phyloP scores from a whole-genome alignment of 1,140 invertebrate genomes.

The Tyrophagus putrescentiae region DNA sequence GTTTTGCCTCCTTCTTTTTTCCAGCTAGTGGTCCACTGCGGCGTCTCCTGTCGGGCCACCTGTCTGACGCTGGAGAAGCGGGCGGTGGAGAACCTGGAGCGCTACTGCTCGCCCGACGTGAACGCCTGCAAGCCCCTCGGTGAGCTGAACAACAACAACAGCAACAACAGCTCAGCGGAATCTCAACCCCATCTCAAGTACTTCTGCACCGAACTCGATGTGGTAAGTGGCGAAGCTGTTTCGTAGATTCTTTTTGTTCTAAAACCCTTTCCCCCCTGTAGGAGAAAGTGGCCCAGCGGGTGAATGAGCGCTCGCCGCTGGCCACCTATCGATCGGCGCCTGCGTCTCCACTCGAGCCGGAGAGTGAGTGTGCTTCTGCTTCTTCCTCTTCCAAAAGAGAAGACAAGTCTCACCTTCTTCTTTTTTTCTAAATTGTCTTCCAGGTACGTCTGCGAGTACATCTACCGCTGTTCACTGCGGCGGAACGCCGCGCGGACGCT shows the following conservation, averaged over 20 bases:
- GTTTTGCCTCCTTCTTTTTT: not conserved
- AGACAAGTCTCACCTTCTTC: constrained; percentile 1
- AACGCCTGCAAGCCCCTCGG: not conserved
- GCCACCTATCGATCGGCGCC: not conserved
- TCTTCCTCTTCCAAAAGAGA: not conserved
- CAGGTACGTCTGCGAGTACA: constrained; percentile 22
- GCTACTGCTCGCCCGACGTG: constrained; percentile 10
- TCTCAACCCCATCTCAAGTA: not conserved
- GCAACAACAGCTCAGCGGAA: not conserved
- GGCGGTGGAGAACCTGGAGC: not conserved
- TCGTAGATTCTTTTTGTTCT: not conserved
- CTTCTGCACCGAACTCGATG: not conserved
- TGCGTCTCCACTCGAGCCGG: constrained; percentile 14
- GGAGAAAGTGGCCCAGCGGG: constrained; percentile 1
- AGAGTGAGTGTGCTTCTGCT: not conserved
- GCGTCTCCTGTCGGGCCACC: constrained; percentile 4
- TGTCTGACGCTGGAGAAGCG: constrained; percentile 13
- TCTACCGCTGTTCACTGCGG: constrained; percentile 17
- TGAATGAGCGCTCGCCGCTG: constrained; percentile 7
- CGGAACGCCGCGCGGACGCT: not conserved
- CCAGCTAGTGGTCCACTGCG: constrained; percentile 21
- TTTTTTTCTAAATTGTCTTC: no score
- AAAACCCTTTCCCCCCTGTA: constrained; percentile 6
- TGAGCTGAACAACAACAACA: no score
- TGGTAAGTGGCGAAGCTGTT: constrained; percentile 1